phyloP scores from a whole-genome alignment of 1,140 invertebrate species.

The Nephila pilipes region DNA sequence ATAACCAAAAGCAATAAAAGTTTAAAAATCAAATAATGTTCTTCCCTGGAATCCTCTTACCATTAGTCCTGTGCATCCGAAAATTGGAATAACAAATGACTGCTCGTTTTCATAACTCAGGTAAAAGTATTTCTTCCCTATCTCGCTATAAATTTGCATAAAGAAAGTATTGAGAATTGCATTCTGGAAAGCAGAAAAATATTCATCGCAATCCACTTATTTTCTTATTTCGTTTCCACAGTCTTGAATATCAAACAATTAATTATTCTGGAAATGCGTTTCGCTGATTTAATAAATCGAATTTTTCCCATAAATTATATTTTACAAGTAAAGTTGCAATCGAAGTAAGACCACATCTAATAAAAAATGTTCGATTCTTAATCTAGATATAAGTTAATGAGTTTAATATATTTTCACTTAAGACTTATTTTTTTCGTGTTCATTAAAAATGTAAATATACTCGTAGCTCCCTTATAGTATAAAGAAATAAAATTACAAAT shows the following conservation, averaged over 20 bases:
- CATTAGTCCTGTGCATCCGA: constrained; percentile 19
- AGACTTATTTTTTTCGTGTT: background rate
- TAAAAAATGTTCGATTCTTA: background rate
- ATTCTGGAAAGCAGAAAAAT: background rate
- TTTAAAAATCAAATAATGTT: constrained; percentile 32
- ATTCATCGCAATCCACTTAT: constrained; percentile 32
- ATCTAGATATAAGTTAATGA: background rate
- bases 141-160: background rate
- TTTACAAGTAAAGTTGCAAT: background rate
- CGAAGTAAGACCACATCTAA: background rate
- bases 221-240: constrained; percentile 29
- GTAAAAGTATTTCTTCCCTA: constrained; percentile 11
- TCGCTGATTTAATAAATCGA: constrained; percentile 26
- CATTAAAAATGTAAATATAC: background rate
- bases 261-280: constrained; percentile 29
- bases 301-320: background rate
- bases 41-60: background rate
- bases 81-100: constrained; percentile 23
- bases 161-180: background rate
- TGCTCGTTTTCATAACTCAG: constrained; percentile 24
- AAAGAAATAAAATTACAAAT: background rate
- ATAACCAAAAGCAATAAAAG: background rate
- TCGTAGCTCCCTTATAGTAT: background rate
- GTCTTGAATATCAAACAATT: constrained; percentile 27
- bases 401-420: background rate